Evolutionary conservation across 2,113 vertebrate species (phyloP), one percentile per base, ranked within the genome.

Genomic region (Bettongia penicillata): DNA sequence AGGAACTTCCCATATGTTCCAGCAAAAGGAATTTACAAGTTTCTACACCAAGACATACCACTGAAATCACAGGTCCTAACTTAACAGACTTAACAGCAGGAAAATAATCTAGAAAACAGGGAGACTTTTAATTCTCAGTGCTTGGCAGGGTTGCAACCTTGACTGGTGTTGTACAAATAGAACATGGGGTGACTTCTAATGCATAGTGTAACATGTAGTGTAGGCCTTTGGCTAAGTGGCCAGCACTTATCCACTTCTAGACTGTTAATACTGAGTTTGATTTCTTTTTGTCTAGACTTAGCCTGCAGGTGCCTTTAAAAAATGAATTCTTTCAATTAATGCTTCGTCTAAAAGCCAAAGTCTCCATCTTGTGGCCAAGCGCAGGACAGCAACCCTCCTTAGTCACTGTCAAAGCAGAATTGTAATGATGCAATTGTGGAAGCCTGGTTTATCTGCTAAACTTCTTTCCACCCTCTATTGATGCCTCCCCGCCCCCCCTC

Each of bases 331-430:
- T 84, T 84, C 6, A 2, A 5, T 2, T 37, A 3, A 22, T 0
- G 91, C 61, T 89, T 95, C 84, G 61, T 97, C 51, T 11, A 90
- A 51, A 48, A 93, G 97, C 95, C 61, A 94, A 98, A 95, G 98
- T 96, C 97, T 98, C 98, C 98, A 98, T 93, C 98, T 98, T 49
- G 98, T 98, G 98, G 98, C 96, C 95, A 91, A 96, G 90, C 0
- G 1, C 61, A 61, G 94, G 98, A 98, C 26, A 55, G 91, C 98
- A 98, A n/a, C 48, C 90, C 8, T 10, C 92, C 53, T 4, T 6
- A 9, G 31, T 1, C 50, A 24, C 8, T 57, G 55, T 49, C 23
- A 16, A 52, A 91, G 31, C 37, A 50, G 31, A 51, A 12, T 2
- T 2, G 37, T 11, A 10, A 11, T 22, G 47, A 6, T 26, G 0